Evolutionary conservation across 2,888 invertebrate genomes (phyloP), one percentile per base, ranked within the genome.

Genomic region (Melinopterus prodromus): DNA sequence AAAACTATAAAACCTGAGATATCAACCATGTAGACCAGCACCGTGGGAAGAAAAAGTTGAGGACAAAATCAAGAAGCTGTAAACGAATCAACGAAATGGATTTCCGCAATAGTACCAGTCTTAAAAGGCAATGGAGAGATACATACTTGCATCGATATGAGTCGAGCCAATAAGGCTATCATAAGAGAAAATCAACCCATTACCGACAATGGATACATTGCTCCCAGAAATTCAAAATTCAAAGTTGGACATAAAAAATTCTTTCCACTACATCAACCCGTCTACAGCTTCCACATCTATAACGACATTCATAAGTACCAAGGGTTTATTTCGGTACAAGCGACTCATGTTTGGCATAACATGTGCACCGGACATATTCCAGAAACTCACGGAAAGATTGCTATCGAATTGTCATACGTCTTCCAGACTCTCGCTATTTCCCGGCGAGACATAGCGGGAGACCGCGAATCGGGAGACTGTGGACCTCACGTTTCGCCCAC

Each of bases 271-370:
- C n/a, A n/a, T n/a, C n/a, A n/a, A n/a, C n/a, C n/a, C n/a, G n/a
- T n/a, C n/a, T n/a, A n/a, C n/a, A n/a, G n/a, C n/a, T n/a, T n/a
- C n/a, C n/a, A n/a, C n/a, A n/a, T n/a, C n/a, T n/a, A n/a, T n/a
- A 26, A 78, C 78, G 9, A 78, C 78, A 9, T 78, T 83, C 71
- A 84, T 84, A n/a, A 84, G 81, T 6, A 80, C 83, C 70, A 82
- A 81, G 78, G 83, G 84, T 5, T 36, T 84, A 74, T 86, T 84
- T 78, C 78, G 87, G 38, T 88, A 86, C 76, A 88, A 88, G 80
- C 80, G 87, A 12, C 77, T 88, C 3, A 84, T 88, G 85, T 89
- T 88, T 80, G 87, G 87, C 0, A 85, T 88, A 0, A 86, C 86
- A 26, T 88, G 86, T 6, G 85, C 86, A 6, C 85, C 85, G 9